phyloP scores from a whole-genome alignment of 2,797 vertebrate genomes.

The Lacerta viridis region DNA sequence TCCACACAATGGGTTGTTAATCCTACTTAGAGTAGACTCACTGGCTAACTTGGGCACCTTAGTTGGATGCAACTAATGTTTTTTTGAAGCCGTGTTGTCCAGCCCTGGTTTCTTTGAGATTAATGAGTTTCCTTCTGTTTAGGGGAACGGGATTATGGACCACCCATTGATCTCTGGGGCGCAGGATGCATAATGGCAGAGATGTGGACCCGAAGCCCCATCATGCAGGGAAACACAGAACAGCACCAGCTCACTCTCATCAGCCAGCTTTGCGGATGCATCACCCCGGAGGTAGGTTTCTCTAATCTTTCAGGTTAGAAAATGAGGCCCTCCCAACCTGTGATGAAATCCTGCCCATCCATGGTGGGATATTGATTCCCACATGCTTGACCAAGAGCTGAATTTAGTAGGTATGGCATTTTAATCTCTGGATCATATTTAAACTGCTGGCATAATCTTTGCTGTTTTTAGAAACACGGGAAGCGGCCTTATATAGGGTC shows the following conservation, averaged over 20 bases:
- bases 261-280: conserved; percentile 98
- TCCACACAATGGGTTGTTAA: too few species aligned
- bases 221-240: conserved; percentile 99
- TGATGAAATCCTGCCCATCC: too few species aligned
- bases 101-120: neutral
- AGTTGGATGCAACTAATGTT: too few species aligned
- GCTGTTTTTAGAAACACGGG: too few species aligned
- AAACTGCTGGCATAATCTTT: too few species aligned
- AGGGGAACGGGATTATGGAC: conserved; percentile 97
- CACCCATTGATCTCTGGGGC: conserved; percentile 98
- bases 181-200: conserved; percentile 99
- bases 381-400: too few species aligned
- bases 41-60: too few species aligned
- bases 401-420: too few species aligned
- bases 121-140: conserved; percentile 59
- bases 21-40: too few species aligned
- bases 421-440: too few species aligned
- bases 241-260: conserved; percentile 98
- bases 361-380: too few species aligned
- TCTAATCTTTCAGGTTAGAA: neutral
- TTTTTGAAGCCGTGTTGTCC: neutral
- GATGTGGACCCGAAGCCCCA: conserved; percentile 99
- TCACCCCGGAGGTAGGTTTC: conserved; percentile 90
- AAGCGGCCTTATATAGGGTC: too few species aligned
- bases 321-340: neutral